Percentiles rank a stretch among this genome's conserved stretches.
Conservation (phyloP, 2,888 invertebrate species). For the Cerastis leucographa region DNA sequence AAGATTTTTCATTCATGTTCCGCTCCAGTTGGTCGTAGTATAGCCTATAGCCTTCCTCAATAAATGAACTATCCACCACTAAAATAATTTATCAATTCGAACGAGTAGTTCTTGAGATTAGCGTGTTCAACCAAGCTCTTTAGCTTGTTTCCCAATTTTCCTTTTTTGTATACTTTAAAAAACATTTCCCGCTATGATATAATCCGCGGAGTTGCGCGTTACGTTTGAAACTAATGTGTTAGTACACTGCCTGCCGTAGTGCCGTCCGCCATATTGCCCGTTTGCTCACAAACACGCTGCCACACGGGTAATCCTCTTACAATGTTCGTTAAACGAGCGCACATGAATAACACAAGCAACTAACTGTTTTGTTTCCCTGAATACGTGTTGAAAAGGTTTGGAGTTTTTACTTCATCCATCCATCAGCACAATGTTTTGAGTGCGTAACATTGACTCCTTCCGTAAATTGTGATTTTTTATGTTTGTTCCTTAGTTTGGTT, state of each 20-base stretch:
- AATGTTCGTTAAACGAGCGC: slow-evolving; percentile 35
- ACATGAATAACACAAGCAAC: slow-evolving; percentile 28
- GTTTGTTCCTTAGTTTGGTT: background rate
- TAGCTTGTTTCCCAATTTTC: background rate
- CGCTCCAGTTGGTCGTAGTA: too few species aligned
- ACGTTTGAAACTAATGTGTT: slow-evolving; percentile 15
- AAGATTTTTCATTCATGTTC: too few species aligned
- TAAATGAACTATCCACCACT: too few species aligned
- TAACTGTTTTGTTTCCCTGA: slow-evolving; percentile 5
- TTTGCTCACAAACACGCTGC: slow-evolving; percentile 9
- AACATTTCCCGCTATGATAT: background rate
- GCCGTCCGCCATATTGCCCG: slow-evolving; percentile 23
- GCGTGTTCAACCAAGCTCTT: too few species aligned
- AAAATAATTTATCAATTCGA: too few species aligned
- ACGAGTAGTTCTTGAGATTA: too few species aligned
- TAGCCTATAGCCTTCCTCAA: too few species aligned
- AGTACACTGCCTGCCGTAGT: slow-evolving; percentile 12
- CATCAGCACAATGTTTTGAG: background rate
- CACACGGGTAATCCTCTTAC: slow-evolving; percentile 59
- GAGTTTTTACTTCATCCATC: too few species aligned
- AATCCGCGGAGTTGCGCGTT: background rate
- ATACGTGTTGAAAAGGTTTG: slow-evolving; percentile 1
- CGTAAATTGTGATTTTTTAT: background rate
- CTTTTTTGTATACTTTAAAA: background rate
- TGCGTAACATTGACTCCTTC: background rate